phyloP scores from a whole-genome alignment of 2,888 invertebrate species.

The Folsomia candida region DNA sequence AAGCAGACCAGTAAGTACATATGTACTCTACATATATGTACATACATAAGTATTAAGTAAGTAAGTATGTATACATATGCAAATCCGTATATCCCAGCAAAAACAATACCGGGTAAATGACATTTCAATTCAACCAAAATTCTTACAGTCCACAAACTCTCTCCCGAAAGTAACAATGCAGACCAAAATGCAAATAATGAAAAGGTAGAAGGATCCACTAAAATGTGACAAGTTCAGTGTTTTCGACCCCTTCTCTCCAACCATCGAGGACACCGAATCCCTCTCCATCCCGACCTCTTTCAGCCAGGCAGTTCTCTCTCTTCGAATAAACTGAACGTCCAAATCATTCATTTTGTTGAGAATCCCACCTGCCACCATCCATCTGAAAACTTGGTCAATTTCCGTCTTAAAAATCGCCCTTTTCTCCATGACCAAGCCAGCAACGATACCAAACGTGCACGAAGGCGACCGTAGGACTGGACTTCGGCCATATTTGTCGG shows the following conservation, averaged over 20 bases:
- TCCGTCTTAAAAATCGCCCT: slow-evolving; percentile 21
- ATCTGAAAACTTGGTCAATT: slow-evolving; percentile 26
- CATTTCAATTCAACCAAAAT: too few species aligned
- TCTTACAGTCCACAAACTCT: too few species aligned
- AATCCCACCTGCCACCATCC: slow-evolving; percentile 26
- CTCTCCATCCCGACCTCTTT: not conserved
- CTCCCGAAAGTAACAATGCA: not conserved
- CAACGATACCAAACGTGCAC: slow-evolving; percentile 30
- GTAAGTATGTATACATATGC: too few species aligned
- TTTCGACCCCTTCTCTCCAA: not conserved
- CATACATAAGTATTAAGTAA: too few species aligned
- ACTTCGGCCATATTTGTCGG: slow-evolving; percentile 33
- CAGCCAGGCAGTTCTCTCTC: slow-evolving; percentile 27
- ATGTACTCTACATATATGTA: too few species aligned
- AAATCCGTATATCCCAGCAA: too few species aligned
- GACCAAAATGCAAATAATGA: not conserved
- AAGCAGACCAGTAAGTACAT: too few species aligned
- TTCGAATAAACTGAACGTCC: slow-evolving; percentile 24
- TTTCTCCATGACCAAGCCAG: slow-evolving; percentile 38
- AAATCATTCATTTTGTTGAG: slow-evolving; percentile 27
- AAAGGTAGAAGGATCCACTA: not conserved
- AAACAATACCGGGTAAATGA: too few species aligned
- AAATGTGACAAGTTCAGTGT: not conserved
- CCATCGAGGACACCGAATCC: too few species aligned
- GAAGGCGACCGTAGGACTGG: slow-evolving; percentile 37